Evolutionary conservation across 2,797 vertebrate genomes (phyloP).

Genomic region (Darevskia mixta): DNA sequence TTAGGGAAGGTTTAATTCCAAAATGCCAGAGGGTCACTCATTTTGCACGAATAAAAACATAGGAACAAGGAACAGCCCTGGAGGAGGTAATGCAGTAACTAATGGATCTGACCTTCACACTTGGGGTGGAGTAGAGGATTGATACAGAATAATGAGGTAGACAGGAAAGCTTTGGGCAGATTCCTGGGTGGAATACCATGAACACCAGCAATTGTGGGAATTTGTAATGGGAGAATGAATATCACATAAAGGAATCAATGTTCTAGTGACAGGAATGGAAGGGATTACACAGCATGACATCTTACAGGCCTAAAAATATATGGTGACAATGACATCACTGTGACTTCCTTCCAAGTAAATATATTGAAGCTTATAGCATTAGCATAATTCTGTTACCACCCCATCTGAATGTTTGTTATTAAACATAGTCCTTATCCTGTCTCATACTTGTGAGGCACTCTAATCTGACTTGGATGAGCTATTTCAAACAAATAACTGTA

Average conservation of each 20-base stretch:
- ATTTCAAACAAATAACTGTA: too few relatives aligned
- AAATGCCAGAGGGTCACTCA: accelerated
- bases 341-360: not conserved
- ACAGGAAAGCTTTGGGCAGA: not conserved
- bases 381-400: not conserved
- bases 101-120: not conserved
- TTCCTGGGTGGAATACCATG: not conserved
- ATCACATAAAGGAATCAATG: not conserved
- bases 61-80: not conserved
- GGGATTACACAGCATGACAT: not conserved
- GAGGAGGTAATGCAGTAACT: not conserved
- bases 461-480: not conserved
- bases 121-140: accelerated
- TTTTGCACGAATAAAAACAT: not conserved
- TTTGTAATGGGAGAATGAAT: constrained; percentile 17
- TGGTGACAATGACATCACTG: not conserved
- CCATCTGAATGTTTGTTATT: not conserved
- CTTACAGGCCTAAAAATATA: not conserved
- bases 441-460: not conserved
- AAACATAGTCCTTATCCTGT: not conserved
- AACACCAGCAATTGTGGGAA: constrained; percentile 16
- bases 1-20: not conserved
- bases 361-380: not conserved
- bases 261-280: not conserved
- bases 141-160: not conserved